Evolutionary conservation across 1,140 invertebrate genomes (phyloP).

Genomic region (Aphelinus atriplicis): DNA sequence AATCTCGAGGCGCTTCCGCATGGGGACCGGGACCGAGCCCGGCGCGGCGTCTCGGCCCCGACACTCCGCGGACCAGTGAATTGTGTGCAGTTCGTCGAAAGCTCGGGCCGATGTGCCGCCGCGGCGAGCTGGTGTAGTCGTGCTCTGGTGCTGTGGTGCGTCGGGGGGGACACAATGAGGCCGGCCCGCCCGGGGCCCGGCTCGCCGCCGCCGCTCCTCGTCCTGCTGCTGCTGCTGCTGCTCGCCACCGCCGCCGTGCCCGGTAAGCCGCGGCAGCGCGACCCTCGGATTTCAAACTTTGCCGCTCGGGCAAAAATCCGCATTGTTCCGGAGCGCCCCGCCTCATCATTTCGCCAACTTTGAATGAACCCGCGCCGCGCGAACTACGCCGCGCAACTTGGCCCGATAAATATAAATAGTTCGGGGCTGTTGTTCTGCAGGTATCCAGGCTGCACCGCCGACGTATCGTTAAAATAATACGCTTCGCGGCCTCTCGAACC

Average conservation of each 20-base stretch:
- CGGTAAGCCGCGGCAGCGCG: conserved; percentile 50
- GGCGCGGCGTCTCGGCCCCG: not conserved
- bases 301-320: no score
- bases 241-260: conserved; percentile 52
- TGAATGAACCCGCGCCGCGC: no score
- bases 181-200: conserved; percentile 41
- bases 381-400: no score
- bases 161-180: not conserved
- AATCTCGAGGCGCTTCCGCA: not conserved
- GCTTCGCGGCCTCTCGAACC: no score
- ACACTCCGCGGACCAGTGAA: not conserved
- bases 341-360: conserved; percentile 26
- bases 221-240: conserved; percentile 44
- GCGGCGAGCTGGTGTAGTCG: not conserved
- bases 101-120: not conserved
- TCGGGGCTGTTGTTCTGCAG: no score
- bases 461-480: no score
- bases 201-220: conserved; percentile 19
- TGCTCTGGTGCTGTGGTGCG: no score
- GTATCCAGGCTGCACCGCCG: no score
- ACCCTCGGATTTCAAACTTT: no score
- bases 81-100: not conserved
- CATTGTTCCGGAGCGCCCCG: not conserved
- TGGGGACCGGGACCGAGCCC: not conserved
- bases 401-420: no score